These are phyloP conservation scores for Ceratina japonica DNA, from an alignment of 1,140 invertebrate genomes.

Conservation along the genomic window DNA sequence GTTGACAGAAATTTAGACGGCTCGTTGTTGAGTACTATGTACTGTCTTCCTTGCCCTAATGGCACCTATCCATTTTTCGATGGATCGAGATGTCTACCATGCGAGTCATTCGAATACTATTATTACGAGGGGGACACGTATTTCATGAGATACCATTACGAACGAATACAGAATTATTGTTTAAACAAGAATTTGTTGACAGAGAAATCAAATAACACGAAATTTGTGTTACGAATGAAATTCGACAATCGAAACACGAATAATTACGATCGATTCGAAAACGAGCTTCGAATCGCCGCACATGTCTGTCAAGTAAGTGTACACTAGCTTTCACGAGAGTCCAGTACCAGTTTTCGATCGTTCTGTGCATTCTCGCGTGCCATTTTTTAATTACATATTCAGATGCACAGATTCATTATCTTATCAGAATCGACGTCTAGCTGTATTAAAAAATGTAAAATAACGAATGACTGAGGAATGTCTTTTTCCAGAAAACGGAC, in stretches of 20 bases:
- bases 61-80: conserved; percentile 75
- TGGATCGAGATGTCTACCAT: conserved; percentile 75
- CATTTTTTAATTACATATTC: too few species aligned
- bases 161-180: conserved; percentile 74
- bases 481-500: conserved; percentile 77
- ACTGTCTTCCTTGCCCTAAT: conserved; percentile 77
- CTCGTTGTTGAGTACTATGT: conserved; percentile 64
- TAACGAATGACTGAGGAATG: too few species aligned
- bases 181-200: conserved; percentile 66
- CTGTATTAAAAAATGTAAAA: too few species aligned
- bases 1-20: conserved; percentile 77
- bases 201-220: conserved; percentile 67
- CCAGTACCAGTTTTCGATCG: too few species aligned
- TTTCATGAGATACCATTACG: conserved; percentile 55
- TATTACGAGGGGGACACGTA: conserved; percentile 68
- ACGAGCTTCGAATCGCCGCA: conserved; percentile 76
- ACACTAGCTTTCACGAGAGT: too few species aligned
- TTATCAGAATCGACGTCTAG: too few species aligned
- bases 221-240: conserved; percentile 72
- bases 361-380: too few species aligned
- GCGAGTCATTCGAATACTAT: conserved; percentile 62
- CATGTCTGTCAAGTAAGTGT: conserved; percentile 81
- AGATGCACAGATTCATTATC: too few species aligned
- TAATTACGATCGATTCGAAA: conserved; percentile 78
- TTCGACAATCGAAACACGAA: conserved; percentile 70